Evolutionary conservation across 2,888 invertebrate species (phyloP).

Genomic region (Apantesis nais): DNA sequence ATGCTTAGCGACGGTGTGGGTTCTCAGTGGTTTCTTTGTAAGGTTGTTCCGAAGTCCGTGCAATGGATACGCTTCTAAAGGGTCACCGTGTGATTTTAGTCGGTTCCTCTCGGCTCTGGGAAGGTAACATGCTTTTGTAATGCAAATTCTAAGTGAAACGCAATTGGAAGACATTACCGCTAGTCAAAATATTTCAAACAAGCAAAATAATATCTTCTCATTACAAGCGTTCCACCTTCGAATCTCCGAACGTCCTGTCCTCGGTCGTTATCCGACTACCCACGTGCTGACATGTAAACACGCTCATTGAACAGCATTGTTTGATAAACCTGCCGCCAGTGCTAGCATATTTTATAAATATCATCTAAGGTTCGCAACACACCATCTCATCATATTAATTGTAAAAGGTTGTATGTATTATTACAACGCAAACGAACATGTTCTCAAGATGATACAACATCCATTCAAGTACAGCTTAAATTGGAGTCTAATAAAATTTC

Average conservation of each 20-base stretch:
- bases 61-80: no score
- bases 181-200: background rate
- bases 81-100: no score
- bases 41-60: no score
- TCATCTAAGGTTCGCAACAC: slow-evolving; percentile 12
- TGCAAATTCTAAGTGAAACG: background rate
- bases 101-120: no score
- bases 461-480: background rate
- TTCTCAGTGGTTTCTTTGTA: no score
- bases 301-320: slow-evolving; percentile 42
- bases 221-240: slow-evolving; percentile 15
- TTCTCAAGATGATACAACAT: background rate
- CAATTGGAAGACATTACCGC: background rate
- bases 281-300: slow-evolving; percentile 59
- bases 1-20: no score
- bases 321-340: slow-evolving; percentile 46
- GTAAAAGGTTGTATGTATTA: background rate
- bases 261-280: slow-evolving; percentile 27
- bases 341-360: slow-evolving; percentile 47
- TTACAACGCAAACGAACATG: background rate
- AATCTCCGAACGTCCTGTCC: slow-evolving; percentile 30
- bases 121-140: background rate
- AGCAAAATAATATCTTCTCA: background rate
- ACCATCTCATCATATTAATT: background rate
- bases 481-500: background rate